Percentiles rank a stretch among this genome's conserved stretches.
Evolutionary conservation across 2,888 invertebrate species (phyloP).

Genomic region (Polyommatus icarus): DNA sequence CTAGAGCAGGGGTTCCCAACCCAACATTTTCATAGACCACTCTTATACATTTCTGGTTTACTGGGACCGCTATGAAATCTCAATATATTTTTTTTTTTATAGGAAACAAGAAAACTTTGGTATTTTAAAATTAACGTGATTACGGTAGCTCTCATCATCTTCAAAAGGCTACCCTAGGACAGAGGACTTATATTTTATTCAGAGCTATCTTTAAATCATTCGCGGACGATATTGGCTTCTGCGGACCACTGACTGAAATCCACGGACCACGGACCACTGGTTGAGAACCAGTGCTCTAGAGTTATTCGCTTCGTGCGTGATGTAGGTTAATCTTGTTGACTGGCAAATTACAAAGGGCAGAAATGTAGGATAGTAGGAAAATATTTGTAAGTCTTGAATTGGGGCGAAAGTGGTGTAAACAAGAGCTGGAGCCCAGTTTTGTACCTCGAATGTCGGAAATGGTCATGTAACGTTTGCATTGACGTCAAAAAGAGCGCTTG

Average conservation of each 20-base stretch:
- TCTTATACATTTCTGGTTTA: not conserved
- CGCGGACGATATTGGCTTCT: too few species aligned
- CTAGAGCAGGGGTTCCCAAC: not conserved
- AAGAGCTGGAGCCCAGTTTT: not conserved
- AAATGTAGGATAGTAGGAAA: constrained; percentile 1
- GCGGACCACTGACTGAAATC: too few species aligned
- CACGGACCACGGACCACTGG: too few species aligned
- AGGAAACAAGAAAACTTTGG: too few species aligned
- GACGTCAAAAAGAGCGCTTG: too few species aligned
- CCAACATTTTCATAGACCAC: too few species aligned
- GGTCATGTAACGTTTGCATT: not conserved
- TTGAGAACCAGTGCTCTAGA: not conserved
- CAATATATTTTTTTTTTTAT: too few species aligned
- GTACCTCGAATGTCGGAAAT: not conserved
- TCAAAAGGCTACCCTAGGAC: too few species aligned
- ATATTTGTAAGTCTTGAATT: constrained; percentile 3
- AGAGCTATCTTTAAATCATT: too few species aligned
- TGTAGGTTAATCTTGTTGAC: constrained; percentile 21
- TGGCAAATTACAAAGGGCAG: not conserved
- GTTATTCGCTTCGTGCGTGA: not conserved
- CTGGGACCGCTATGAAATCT: not conserved
- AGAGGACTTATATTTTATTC: too few species aligned
- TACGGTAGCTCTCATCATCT: too few species aligned
- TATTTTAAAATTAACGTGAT: too few species aligned
- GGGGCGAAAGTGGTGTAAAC: not conserved